Conservation (phyloP, 2,888 invertebrate genomes). For the Drosophila melanosoma region DNA sequence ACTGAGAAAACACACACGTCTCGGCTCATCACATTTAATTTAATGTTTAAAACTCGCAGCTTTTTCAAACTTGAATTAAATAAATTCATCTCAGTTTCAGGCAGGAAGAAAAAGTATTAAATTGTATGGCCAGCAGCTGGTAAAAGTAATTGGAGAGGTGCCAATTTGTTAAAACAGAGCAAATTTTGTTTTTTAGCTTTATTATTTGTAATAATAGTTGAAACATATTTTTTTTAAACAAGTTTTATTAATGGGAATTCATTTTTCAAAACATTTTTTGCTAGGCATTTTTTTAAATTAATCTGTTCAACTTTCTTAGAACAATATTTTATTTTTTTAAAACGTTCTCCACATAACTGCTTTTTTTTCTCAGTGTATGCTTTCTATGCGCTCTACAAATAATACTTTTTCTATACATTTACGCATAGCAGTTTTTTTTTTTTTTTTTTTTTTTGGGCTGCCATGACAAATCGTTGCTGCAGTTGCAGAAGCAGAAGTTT, state of each 20-base stretch:
- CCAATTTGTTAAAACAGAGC: background rate
- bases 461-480: constrained; percentile 53
- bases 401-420: constrained; percentile 13
- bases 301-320: accelerated
- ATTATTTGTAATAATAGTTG: background rate
- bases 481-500: constrained; percentile 57
- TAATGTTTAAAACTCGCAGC: background rate
- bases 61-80: background rate
- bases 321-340: background rate
- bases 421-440: constrained; percentile 10
- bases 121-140: background rate
- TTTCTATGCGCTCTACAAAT: constrained; percentile 1
- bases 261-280: background rate
- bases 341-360: background rate
- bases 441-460: constrained; percentile 4
- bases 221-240: background rate
- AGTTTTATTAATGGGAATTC: background rate
- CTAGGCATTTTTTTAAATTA: background rate
- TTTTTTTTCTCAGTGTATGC: background rate
- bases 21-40: background rate
- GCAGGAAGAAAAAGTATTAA: background rate
- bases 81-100: background rate
- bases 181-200: background rate
- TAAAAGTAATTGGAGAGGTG: background rate
- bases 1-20: background rate